A percentile compares a stretch with the other conserved stretches of the same genome.
These are phyloP conservation scores for Heliconius congener DNA, from an alignment of 1,140 invertebrate genomes.

Conservation along the genomic window DNA sequence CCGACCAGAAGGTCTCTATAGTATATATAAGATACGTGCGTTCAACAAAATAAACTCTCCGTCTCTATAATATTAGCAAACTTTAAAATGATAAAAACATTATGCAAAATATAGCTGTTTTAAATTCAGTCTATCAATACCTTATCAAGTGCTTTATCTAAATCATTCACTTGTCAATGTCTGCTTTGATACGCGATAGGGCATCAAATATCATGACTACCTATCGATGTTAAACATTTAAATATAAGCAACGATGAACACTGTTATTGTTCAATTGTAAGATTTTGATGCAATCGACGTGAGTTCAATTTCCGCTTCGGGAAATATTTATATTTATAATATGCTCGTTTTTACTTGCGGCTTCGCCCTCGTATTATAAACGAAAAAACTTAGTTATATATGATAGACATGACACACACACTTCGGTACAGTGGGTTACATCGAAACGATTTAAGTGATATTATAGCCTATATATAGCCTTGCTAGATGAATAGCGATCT, in stretches of 20 bases:
- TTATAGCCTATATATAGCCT: too few species aligned
- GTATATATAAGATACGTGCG: too few species aligned
- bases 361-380: too few species aligned
- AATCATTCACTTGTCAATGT: neutral
- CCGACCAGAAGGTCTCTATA: too few species aligned
- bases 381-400: too few species aligned
- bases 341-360: too few species aligned
- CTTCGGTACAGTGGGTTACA: too few species aligned
- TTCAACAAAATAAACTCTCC: too few species aligned
- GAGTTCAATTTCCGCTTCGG: neutral
- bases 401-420: too few species aligned
- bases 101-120: neutral
- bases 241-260: neutral
- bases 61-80: too few species aligned
- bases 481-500: too few species aligned
- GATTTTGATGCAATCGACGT: neutral
- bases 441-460: too few species aligned
- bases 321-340: neutral
- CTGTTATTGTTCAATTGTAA: neutral
- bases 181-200: constrained; percentile 9
- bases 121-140: neutral
- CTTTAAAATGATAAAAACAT: neutral
- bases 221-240: neutral
- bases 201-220: neutral
- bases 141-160: constrained; percentile 9